Percentiles rank a stretch among this genome's conserved stretches.
Evolutionary conservation across 2,888 invertebrate genomes (phyloP).

Genomic region (Homarus gammarus): DNA sequence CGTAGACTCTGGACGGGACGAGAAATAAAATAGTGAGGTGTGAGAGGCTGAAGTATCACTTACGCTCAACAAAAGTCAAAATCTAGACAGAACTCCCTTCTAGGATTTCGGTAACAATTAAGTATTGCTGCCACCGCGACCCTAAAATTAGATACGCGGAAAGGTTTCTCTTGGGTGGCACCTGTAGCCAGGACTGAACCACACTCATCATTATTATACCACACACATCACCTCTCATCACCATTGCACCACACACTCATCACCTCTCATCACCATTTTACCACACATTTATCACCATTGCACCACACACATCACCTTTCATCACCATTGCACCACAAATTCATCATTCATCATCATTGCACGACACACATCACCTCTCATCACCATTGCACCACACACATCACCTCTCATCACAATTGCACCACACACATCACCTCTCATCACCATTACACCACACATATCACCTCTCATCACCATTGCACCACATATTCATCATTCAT

Average conservation of each 20-base stretch:
- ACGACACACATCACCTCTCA: no score
- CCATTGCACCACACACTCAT: not conserved
- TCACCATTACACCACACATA: no score
- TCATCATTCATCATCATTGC: no score
- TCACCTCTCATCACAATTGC: no score
- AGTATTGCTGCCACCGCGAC: not conserved
- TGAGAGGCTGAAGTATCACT: not conserved
- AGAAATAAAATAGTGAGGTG: not conserved
- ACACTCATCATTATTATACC: not conserved
- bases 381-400: no score
- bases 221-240: not conserved
- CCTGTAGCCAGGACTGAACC: not conserved
- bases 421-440: no score
- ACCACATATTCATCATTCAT: no score
- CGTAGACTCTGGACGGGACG: not conserved
- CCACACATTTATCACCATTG: not conserved
- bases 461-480: no score
- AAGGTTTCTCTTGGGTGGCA: not conserved
- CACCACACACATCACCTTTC: no score
- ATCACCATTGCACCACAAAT: no score
- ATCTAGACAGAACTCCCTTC: not conserved
- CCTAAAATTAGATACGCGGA: slow-evolving; percentile 1
- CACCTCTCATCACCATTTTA: not conserved
- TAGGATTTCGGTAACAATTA: not conserved
- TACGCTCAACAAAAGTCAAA: not conserved